Evolutionary conservation across 92 coral and sea anemone species (phyloP).

Genomic region (Hydrozoanthus gracilis): DNA sequence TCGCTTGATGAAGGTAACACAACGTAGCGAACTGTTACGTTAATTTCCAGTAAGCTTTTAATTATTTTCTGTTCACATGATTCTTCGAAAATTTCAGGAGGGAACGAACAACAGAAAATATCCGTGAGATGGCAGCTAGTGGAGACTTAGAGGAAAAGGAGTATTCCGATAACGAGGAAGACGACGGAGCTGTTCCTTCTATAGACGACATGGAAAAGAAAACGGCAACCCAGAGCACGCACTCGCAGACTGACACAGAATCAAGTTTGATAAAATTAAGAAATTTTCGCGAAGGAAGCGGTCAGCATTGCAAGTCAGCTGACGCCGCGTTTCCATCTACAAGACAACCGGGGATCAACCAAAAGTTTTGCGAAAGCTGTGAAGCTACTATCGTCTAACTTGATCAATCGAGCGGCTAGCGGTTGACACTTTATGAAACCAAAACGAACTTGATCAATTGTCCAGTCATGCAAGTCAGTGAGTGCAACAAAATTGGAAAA

Average conservation of each 20-base stretch:
- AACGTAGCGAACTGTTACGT: not conserved
- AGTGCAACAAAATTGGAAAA: too few species aligned
- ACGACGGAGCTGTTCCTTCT: not conserved
- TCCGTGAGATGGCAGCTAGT: not conserved
- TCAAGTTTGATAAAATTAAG: slow-evolving; percentile 11
- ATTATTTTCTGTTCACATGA: not conserved
- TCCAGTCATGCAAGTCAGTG: too few species aligned
- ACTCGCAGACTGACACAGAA: slow-evolving; percentile 8
- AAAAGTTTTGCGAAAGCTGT: slow-evolving; percentile 25
- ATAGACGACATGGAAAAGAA: not conserved
- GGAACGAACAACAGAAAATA: not conserved
- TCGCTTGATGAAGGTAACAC: too few species aligned
- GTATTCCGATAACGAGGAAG: not conserved
- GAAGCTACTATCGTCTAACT: slow-evolving; percentile 35
- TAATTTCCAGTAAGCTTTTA: too few species aligned
- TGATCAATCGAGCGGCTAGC: not conserved
- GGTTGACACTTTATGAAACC: not conserved
- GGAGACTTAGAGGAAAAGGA: not conserved
- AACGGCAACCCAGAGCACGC: not conserved
- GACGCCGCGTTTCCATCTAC: slow-evolving; percentile 19
- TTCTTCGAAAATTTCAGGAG: not conserved
- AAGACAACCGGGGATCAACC: not conserved
- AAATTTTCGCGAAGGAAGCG: not conserved
- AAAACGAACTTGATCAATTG: too few species aligned
- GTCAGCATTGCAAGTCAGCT: slow-evolving; percentile 23